Conservation (phyloP, 2,888 invertebrate species). For the Epinotia brunnichana region DNA sequence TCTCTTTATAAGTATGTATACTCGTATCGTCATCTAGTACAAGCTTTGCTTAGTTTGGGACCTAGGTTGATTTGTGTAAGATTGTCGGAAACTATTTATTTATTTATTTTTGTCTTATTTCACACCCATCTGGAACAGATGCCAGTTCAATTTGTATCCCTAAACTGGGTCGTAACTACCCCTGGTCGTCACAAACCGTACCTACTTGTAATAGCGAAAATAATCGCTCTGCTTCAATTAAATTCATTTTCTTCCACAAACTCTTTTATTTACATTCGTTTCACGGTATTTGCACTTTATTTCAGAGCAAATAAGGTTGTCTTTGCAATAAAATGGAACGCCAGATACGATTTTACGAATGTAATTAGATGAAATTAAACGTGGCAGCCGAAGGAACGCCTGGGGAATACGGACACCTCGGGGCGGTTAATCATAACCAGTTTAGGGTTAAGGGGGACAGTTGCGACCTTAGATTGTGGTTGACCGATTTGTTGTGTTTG, state of each 20-base stretch:
- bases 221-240: conserved; percentile 8
- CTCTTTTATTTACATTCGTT: background rate
- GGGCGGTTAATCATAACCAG: conserved; percentile 59
- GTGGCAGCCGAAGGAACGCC: conserved; percentile 33
- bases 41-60: no score
- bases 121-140: background rate
- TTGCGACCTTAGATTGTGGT: conserved; percentile 19
- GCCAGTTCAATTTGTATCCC: background rate
- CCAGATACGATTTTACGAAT: background rate
- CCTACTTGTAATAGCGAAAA: conserved; percentile 1
- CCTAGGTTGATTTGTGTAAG: no score
- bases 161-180: background rate
- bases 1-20: no score
- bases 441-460: conserved; percentile 51
- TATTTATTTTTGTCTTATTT: no score
- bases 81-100: no score
- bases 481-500: background rate
- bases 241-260: background rate
- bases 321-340: background rate
- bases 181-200: background rate
- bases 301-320: background rate
- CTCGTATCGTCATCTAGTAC: no score
- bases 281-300: background rate
- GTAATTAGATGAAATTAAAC: conserved; percentile 50
- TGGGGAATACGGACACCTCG: conserved; percentile 42